Percentiles rank a stretch among this genome's conserved stretches.
Conservation (phyloP, 2,888 invertebrate species). For the Macrophya annulata region DNA sequence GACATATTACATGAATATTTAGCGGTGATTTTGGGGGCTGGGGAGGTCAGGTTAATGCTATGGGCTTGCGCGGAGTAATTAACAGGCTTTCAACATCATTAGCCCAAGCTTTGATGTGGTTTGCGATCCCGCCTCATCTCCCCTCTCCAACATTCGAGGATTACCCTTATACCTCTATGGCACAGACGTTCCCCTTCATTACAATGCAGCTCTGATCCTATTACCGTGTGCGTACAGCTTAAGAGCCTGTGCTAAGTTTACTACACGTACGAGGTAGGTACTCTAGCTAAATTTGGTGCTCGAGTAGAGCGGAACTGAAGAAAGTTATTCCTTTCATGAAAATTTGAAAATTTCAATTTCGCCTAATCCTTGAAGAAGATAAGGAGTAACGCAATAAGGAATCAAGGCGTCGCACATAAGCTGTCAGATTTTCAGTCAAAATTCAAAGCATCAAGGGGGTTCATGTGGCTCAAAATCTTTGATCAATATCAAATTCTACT, state of each 20-base stretch:
- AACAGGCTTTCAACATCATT: slow-evolving; percentile 74
- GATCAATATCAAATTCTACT: slow-evolving; percentile 80
- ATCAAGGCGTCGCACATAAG: background rate
- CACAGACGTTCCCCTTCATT: slow-evolving; percentile 63
- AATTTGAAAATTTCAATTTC: slow-evolving; percentile 1
- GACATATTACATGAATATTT: slow-evolving; percentile 64
- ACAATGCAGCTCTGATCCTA: slow-evolving; percentile 70
- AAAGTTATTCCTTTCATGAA: background rate
- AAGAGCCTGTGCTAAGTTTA: slow-evolving; percentile 12
- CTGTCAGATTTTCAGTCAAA: background rate
- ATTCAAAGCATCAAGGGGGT: background rate
- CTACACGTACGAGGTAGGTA: background rate
- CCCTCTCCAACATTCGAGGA: slow-evolving; percentile 48
- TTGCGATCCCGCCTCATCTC: slow-evolving; percentile 63
- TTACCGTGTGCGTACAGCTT: slow-evolving; percentile 61
- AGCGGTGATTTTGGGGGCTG: slow-evolving; percentile 51
- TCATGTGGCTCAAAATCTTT: background rate
- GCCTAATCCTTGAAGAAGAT: slow-evolving; percentile 2
- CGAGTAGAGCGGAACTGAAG: background rate
- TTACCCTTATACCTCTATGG: slow-evolving; percentile 49
- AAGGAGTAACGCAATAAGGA: background rate
- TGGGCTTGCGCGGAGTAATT: slow-evolving; percentile 72
- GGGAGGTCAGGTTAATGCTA: slow-evolving; percentile 65
- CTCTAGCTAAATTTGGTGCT: slow-evolving; percentile 6
- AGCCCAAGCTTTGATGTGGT: slow-evolving; percentile 73